These are phyloP conservation scores for Epicampocera succincta DNA, from an alignment of 2,888 invertebrate species.

Conservation along the genomic window DNA sequence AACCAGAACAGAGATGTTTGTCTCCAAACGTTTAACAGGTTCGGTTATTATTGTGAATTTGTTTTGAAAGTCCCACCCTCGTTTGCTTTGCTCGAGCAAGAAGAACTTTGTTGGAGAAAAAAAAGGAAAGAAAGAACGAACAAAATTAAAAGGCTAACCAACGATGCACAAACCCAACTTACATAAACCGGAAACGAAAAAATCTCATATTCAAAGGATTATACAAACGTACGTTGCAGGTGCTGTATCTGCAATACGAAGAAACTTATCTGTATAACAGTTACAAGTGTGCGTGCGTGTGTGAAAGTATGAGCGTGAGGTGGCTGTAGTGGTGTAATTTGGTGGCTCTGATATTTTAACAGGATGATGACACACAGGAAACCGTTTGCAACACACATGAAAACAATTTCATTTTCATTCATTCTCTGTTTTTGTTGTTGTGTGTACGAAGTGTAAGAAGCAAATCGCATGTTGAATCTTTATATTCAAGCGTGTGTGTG, in stretches of 20 bases:
- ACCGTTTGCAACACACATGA: slow-evolving; percentile 45
- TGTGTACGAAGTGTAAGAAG: not conserved
- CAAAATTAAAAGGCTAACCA: slow-evolving; percentile 34
- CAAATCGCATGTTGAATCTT: slow-evolving; percentile 21
- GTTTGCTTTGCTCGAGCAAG: slow-evolving; percentile 3
- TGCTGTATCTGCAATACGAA: not conserved
- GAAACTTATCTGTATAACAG: no score
- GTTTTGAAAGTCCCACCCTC: not conserved
- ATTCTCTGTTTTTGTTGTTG: not conserved
- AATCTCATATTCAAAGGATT: slow-evolving; percentile 58
- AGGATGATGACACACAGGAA: slow-evolving; percentile 55
- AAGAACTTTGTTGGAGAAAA: slow-evolving; percentile 17
- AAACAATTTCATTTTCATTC: slow-evolving; percentile 29
- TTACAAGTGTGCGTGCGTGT: no score
- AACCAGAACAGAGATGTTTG: no score
- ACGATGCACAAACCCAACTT: slow-evolving; percentile 49
- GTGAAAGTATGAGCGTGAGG: slow-evolving; percentile 7
- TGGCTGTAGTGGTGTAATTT: slow-evolving; percentile 33
- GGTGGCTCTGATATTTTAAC: slow-evolving; percentile 40
- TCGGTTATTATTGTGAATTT: no score
- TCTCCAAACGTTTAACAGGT: no score
- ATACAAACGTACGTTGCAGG: slow-evolving; percentile 8
- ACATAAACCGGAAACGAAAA: slow-evolving; percentile 55
- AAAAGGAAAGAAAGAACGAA: slow-evolving; percentile 13
- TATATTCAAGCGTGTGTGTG: not conserved